Evolutionary conservation across 1,140 invertebrate species (phyloP).

Genomic region (Lasioglossum albipes): DNA sequence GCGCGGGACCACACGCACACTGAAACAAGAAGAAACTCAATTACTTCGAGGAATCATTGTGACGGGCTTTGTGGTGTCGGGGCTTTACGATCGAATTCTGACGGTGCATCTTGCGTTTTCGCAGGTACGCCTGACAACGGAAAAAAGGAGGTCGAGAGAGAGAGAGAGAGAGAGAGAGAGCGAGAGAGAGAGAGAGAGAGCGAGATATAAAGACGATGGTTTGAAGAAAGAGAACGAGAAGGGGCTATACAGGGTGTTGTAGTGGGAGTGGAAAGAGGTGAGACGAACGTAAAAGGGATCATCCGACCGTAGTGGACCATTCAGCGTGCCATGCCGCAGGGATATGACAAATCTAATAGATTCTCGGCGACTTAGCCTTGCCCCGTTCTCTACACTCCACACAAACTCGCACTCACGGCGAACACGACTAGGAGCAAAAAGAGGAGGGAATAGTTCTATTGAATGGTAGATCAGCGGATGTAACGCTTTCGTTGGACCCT

Average conservation of each 20-base stretch:
- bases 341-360: constrained; percentile 68
- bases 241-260: neutral
- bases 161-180: no score
- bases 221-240: no score
- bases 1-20: constrained; percentile 35
- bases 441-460: constrained; percentile 37
- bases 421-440: no score
- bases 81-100: constrained; percentile 56
- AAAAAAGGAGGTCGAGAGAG: constrained; percentile 1
- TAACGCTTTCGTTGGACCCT: constrained; percentile 32
- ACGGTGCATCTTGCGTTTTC: constrained; percentile 56
- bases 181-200: neutral
- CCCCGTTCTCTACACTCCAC: no score
- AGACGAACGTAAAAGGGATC: constrained; percentile 36
- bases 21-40: constrained; percentile 57
- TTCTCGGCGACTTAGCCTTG: constrained; percentile 21
- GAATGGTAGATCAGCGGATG: constrained; percentile 40
- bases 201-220: no score
- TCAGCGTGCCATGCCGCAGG: constrained; percentile 37
- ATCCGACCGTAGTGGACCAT: constrained; percentile 41
- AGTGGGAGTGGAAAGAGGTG: constrained; percentile 7
- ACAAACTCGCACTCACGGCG: no score
- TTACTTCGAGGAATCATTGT: constrained; percentile 57
- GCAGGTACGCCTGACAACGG: neutral
- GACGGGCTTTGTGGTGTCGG: constrained; percentile 26